Base-by-base conservation (phyloP, 2,113 vertebrate species). In the Seriola aureovittata region DNA sequence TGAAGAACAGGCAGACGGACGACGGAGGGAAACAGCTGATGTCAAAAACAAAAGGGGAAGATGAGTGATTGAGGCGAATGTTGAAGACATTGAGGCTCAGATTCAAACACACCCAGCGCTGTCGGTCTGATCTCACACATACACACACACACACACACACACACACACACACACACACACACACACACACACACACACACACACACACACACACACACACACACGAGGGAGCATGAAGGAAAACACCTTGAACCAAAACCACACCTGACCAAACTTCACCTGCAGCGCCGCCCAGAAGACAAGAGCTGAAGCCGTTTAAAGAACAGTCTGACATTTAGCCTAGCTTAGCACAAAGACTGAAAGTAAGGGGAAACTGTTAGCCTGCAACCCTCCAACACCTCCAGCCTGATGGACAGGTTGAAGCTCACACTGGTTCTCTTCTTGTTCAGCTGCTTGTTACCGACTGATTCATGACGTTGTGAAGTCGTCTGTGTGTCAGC, bases 81-180 rank as follows among this genome's bases (percentile, higher is more conserved):
- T 70, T 74, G 71, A 80, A 87, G 75, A 81, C 65, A 36, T 50
- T 42, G 81, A 88, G 85, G 82, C 82, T 82, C 82, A 79, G 81
- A 40, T 78, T 79, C 52, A 23, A 52, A n/a, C 76, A 50, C 82
- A 21, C 70, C 55, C 71, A 34, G 64, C 2, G 23, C 46, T 38
- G 62, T 59, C 52, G 16, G 59, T 40, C 29, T 6, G 57, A 60
- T n/a, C 76, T 23, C 59, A 23, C 59, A 21, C 8, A 46, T 19
- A 48, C 77, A 50, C 81, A 36, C 78, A 54, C 44, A 48, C 74
- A 54, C 78, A 34, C 75, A 62, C 81, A 44, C 78, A 46, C 44
- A 48, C 78, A 48, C 80, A 34, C 66, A 29, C 59, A 23, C 59
- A 21, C 8, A 46, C n/a, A 48, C 77, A 50, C 81, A 36, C 78